phyloP scores from a whole-genome alignment of 1,140 invertebrate species.

The Microplitis demolitor region DNA sequence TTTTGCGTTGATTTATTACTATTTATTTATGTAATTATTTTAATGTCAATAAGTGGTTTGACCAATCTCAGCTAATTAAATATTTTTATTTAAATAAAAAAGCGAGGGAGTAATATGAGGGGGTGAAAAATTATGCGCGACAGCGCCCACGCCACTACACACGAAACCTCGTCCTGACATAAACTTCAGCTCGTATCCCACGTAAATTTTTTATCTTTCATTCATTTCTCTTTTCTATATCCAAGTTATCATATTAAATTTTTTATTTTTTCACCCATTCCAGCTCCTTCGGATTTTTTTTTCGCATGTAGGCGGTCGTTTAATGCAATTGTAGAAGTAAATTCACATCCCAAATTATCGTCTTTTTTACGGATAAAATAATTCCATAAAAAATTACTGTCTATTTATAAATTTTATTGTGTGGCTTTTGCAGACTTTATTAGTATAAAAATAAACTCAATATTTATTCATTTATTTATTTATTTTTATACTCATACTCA shows the following conservation, averaged over 20 bases:
- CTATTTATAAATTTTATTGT: too few species aligned
- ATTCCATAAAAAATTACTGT: too few species aligned
- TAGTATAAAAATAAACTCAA: too few species aligned
- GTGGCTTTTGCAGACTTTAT: too few species aligned
- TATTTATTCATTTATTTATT: too few species aligned
- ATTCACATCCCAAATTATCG: not conserved
- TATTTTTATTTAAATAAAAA: not conserved
- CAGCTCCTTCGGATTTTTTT: not conserved
- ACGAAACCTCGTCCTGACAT: not conserved
- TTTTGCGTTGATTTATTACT: too few species aligned
- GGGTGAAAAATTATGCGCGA: not conserved
- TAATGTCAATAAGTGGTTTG: too few species aligned
- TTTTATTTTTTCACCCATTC: not conserved
- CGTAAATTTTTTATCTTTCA: not conserved
- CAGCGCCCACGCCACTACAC: constrained; percentile 3
- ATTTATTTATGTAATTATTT: too few species aligned
- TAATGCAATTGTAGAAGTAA: not conserved
- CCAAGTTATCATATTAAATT: not conserved
- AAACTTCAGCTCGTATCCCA: not conserved
- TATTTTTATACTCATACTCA: too few species aligned
- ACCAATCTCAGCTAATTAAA: too few species aligned
- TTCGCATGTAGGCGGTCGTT: not conserved
- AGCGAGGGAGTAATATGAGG: not conserved
- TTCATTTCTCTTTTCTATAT: not conserved
- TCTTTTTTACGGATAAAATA: not conserved